Evolutionary conservation across 2,888 invertebrate species (phyloP).

Genomic region (Andrena trimmerana): DNA sequence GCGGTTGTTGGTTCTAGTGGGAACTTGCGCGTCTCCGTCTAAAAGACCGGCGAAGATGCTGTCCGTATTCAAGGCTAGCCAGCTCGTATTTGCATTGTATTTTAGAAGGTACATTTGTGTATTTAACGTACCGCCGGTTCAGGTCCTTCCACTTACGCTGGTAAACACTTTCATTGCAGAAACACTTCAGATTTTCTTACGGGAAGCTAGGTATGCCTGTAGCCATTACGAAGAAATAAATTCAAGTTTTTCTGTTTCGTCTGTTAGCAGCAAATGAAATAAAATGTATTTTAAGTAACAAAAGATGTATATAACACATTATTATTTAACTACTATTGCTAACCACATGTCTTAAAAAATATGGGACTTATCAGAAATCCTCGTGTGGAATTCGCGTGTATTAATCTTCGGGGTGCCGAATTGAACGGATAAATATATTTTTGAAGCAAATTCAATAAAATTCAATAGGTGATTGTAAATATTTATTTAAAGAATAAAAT

Average conservation of each 20-base stretch:
- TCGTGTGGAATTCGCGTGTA: too few species aligned
- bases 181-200: constrained; percentile 24
- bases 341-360: too few species aligned
- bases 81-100: constrained; percentile 77
- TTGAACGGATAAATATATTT: too few species aligned
- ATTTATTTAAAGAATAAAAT: too few species aligned
- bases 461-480: too few species aligned
- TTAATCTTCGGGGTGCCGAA: too few species aligned
- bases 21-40: constrained; percentile 25
- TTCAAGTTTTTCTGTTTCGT: not conserved
- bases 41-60: constrained; percentile 51
- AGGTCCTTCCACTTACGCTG: constrained; percentile 38
- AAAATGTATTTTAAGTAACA: not conserved
- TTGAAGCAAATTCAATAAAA: too few species aligned
- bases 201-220: not conserved
- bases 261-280: not conserved
- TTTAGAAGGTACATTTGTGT: constrained; percentile 67
- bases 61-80: constrained; percentile 72
- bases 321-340: not conserved
- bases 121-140: constrained; percentile 45
- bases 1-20: not conserved
- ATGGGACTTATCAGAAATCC: too few species aligned
- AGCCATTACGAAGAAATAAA: not conserved
- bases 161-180: constrained; percentile 40
- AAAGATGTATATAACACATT: not conserved